phyloP scores from a whole-genome alignment of 2,113 vertebrate species.

The Loxodonta africana region DNA sequence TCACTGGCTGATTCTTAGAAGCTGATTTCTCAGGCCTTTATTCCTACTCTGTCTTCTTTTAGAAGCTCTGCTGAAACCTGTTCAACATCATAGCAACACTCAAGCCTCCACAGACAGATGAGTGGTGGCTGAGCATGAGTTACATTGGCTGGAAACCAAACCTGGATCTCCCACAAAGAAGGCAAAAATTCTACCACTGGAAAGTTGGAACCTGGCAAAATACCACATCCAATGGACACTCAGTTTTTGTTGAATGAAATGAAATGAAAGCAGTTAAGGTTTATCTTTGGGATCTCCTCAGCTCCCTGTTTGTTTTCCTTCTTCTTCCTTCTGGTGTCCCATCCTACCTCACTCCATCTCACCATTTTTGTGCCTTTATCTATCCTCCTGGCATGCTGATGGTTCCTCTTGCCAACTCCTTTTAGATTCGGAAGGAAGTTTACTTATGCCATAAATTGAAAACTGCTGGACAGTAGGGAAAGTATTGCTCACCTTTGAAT shows the following conservation, averaged over 20 bases:
- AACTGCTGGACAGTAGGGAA: not conserved
- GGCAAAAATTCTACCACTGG: not conserved
- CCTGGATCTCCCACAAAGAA: not conserved
- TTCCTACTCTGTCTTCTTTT: not conserved
- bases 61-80: not conserved
- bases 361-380: not conserved
- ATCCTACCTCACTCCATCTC: not conserved
- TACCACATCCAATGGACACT: not conserved
- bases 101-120: not conserved
- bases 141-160: not conserved
- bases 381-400: not conserved
- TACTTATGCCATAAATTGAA: not conserved
- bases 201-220: not conserved
- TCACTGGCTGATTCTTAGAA: not conserved
- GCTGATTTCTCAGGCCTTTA: not conserved
- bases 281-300: not conserved
- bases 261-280: not conserved
- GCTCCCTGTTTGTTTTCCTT: not conserved
- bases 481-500: slow-evolving; percentile 44
- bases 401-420: not conserved
- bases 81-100: not conserved
- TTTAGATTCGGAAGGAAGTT: slow-evolving; percentile 14
- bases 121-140: not conserved
- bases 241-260: not conserved
- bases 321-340: not conserved